Base-by-base conservation (phyloP, 1,140 invertebrate species). In the Drosophila ficusphila region DNA sequence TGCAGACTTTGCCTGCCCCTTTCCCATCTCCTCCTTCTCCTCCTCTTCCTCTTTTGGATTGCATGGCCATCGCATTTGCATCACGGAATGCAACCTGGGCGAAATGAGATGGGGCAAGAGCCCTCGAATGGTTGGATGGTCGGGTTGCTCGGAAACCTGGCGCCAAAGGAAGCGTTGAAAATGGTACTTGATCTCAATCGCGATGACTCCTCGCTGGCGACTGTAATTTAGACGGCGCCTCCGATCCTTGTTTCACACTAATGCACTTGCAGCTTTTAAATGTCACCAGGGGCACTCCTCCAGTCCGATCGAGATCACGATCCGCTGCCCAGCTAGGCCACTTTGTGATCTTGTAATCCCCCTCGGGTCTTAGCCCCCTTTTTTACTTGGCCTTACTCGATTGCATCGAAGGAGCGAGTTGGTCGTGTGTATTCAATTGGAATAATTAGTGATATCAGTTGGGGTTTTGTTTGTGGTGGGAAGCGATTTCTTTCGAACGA, bases 181-280 rank as follows among this genome's bases (percentile, higher is more conserved):
- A 88, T 88, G 83, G 83, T 88, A 88, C 83, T 88, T 88, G 82
- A 82, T 89, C 77, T 69, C 65, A 76, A 85, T 85, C 61, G 49
- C 44, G 76, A 86, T 86, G 76, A 34, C 38, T 62, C 25, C 39
- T 46, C 46, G n/a, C 36, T 16, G 23, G 11, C 19, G 19, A 58
- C 19, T 67, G 73, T 90, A 90, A 90, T 90, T 90, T 90, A 90
- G 89, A 86, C 83, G 89, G 89, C 83, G 89, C 89, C 89, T 82
- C 71, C 71, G 58, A 69, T 70, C 76, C 89, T 68, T 90, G 89
- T 90, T 81, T 89, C 79, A 89, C 89, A 85, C 79, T 90, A 90
- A 90, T 90, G 82, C 76, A 81, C 76, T 88, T 79, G 82, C 83
- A 88, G 82, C 83, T 86, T 86, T 86, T 77, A 76, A 82, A 88